phyloP scores from a whole-genome alignment of 2,888 invertebrate species.

The Proisotoma minuta region DNA sequence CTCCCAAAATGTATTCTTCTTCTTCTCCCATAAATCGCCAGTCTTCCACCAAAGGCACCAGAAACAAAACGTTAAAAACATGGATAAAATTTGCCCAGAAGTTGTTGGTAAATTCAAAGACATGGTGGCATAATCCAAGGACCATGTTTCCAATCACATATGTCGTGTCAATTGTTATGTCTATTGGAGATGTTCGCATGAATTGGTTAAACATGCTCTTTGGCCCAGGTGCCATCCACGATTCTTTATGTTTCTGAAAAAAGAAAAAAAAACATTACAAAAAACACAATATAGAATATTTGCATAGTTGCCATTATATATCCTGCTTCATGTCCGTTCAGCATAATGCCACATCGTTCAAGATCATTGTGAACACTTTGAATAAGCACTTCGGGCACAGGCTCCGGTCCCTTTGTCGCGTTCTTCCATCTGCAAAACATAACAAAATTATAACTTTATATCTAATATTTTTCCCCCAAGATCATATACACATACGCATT shows the following conservation, averaged over 20 bases:
- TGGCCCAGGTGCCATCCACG: not conserved
- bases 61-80: conserved; percentile 3
- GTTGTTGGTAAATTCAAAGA: conserved; percentile 1
- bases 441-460: too few relatives aligned
- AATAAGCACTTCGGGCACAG: not conserved
- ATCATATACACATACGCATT: not conserved
- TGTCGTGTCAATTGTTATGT: conserved; percentile 7
- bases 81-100: conserved; percentile 13
- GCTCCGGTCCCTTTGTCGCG: not conserved
- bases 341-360: too few relatives aligned
- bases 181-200: not conserved
- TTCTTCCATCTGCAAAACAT: too few relatives aligned
- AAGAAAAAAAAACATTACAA: too few relatives aligned
- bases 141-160: not conserved
- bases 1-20: conserved; percentile 2
- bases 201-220: not conserved
- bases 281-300: too few relatives aligned
- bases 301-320: too few relatives aligned
- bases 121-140: not conserved
- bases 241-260: not conserved
- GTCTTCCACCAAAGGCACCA: not conserved
- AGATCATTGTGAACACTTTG: not conserved
- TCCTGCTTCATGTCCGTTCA: too few relatives aligned
- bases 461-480: too few relatives aligned
- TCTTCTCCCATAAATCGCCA: conserved; percentile 7